A percentile compares a stretch with the other conserved stretches of the same genome.
Conservation (phyloP, 2,797 vertebrate genomes). For the Sebastes trivittatus region DNA sequence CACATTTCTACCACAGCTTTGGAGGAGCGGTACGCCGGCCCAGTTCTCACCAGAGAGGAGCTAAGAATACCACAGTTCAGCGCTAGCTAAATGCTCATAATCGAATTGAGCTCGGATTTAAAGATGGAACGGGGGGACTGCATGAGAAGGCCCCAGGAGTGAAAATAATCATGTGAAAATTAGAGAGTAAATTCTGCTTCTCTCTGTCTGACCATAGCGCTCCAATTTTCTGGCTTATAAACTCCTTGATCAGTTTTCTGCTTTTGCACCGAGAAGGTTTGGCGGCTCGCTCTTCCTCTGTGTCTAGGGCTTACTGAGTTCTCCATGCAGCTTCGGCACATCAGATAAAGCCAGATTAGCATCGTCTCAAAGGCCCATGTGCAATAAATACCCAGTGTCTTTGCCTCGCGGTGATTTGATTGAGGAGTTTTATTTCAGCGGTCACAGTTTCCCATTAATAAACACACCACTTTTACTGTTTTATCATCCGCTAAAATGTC, state of each 20-base stretch:
- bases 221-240: slow-evolving; percentile 27
- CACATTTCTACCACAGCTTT: slow-evolving; percentile 21
- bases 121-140: slow-evolving; percentile 16
- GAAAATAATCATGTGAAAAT: slow-evolving; percentile 49
- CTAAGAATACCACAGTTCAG: slow-evolving; percentile 17
- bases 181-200: slow-evolving; percentile 14
- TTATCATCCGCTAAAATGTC: slow-evolving; percentile 1
- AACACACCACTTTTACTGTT: not conserved
- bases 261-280: not conserved
- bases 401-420: not conserved
- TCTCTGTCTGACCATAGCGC: not conserved
- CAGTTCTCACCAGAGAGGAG: not conserved
- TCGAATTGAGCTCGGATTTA: slow-evolving; percentile 47
- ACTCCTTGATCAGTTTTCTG: slow-evolving; percentile 26
- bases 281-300: not conserved
- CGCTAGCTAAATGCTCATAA: slow-evolving; percentile 37
- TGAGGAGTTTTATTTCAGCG: slow-evolving; percentile 6
- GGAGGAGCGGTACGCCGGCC: not conserved
- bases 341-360: slow-evolving; percentile 39
- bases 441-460: slow-evolving; percentile 4
- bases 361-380: not conserved
- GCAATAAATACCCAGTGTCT: slow-evolving; percentile 9
- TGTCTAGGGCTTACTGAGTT: not conserved
- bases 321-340: slow-evolving; percentile 4
- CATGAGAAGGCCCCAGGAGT: slow-evolving; percentile 10